A percentile compares a stretch with the other conserved stretches of the same genome.
Conservation (phyloP, 2,888 invertebrate genomes). For the Acleris holmiana region DNA sequence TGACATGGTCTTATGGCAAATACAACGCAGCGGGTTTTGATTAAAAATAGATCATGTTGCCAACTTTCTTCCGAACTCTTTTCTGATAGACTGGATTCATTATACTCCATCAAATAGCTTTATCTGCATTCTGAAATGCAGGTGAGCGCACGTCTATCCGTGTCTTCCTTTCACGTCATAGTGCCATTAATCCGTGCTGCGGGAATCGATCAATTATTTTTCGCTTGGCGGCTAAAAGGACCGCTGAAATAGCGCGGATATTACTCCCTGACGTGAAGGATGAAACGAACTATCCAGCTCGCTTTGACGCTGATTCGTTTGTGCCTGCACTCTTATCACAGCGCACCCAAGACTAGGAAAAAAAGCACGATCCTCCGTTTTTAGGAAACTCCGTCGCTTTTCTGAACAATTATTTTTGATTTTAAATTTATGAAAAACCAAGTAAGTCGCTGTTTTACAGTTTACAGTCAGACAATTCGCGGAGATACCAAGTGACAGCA, state of each 20-base stretch:
- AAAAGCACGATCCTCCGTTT: no score
- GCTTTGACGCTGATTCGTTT: constrained; percentile 4
- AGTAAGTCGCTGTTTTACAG: no score
- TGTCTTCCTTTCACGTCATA: constrained; percentile 63
- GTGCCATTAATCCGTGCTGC: constrained; percentile 63
- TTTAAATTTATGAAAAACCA: no score
- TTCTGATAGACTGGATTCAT: no score
- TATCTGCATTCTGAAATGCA: constrained; percentile 44
- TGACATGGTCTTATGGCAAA: no score
- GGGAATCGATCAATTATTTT: constrained; percentile 81
- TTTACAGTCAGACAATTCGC: no score
- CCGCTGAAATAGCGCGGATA: constrained; percentile 69
- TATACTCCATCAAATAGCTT: constrained; percentile 40
- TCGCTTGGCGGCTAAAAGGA: constrained; percentile 73
- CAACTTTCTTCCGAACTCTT: no score
- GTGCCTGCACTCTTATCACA: background rate
- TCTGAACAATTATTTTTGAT: no score
- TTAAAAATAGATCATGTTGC: no score
- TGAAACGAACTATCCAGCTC: constrained; percentile 40
- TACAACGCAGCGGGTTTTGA: no score
- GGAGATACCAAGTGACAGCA: no score
- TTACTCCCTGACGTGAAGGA: constrained; percentile 68
- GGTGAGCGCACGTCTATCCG: constrained; percentile 47
- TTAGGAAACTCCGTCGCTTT: no score
- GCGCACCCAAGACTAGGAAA: background rate